Evolutionary conservation across 1,140 invertebrate genomes (phyloP).

Genomic region (Nasonia vitripennis): DNA sequence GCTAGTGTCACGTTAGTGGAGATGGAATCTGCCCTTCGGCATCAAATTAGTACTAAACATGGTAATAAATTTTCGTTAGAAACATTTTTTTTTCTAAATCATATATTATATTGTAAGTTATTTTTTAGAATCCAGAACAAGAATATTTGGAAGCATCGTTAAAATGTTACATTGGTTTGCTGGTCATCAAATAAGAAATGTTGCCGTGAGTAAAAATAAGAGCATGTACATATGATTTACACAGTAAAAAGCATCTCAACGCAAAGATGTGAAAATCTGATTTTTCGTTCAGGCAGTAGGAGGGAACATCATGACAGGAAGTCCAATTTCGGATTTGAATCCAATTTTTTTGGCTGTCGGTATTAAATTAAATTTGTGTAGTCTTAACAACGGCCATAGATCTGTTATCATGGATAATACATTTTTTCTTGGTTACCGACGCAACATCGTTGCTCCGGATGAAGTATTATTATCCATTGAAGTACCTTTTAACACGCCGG

Average conservation of each 20-base stretch:
- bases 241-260: not conserved
- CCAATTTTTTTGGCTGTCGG: conserved; percentile 90
- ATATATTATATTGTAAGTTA: conserved; percentile 61
- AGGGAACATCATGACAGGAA: conserved; percentile 96
- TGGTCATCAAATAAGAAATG: conserved; percentile 93
- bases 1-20: conserved; percentile 87
- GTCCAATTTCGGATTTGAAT: conserved; percentile 96
- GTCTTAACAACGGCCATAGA: conserved; percentile 75
- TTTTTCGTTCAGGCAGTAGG: conserved; percentile 79
- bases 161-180: conserved; percentile 97
- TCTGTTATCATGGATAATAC: conserved; percentile 84
- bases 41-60: conserved; percentile 77
- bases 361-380: conserved; percentile 68
- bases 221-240: not conserved
- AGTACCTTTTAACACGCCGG: conserved; percentile 80
- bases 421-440: conserved; percentile 93
- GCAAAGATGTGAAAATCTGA: not conserved
- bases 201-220: conserved; percentile 76
- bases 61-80: conserved; percentile 57
- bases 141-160: conserved; percentile 83
- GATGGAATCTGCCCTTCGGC: conserved; percentile 79
- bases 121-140: conserved; percentile 77
- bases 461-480: conserved; percentile 89
- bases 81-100: not conserved
- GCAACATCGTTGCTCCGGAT: conserved; percentile 83